Evolutionary conservation across 2,113 vertebrate genomes (phyloP).

Genomic region (Rafetus swinhoei): DNA sequence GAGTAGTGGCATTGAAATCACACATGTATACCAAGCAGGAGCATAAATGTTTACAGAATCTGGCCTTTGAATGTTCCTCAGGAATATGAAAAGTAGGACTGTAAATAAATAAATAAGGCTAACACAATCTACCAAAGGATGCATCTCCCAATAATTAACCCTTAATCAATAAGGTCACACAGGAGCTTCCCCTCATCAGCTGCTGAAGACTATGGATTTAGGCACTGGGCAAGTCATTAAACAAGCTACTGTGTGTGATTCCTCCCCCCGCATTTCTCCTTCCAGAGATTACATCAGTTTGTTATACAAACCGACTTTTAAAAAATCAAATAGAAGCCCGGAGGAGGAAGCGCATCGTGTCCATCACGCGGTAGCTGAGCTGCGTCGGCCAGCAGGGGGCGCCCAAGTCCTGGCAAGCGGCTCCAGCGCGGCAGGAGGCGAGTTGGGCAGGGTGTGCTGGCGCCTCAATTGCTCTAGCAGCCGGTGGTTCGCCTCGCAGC

Average conservation of each 20-base stretch:
- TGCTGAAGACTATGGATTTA: not conserved
- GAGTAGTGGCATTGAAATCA: too few species aligned
- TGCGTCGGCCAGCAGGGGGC: not conserved
- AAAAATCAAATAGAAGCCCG: not conserved
- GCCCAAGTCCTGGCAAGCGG: not conserved
- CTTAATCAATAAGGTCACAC: not conserved
- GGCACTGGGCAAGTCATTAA: not conserved
- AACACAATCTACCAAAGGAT: too few species aligned
- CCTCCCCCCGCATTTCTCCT: not conserved
- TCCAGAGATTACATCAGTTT: not conserved
- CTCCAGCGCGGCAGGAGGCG: not conserved
- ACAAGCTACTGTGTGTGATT: not conserved
- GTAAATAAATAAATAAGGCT: too few species aligned
- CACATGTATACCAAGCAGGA: too few species aligned
- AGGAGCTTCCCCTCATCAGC: not conserved
- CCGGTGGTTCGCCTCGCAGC: too few species aligned
- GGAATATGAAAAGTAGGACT: too few species aligned
- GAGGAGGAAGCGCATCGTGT: accelerated
- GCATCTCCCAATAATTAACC: not conserved
- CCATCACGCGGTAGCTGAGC: not conserved
- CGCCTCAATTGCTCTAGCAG: not conserved
- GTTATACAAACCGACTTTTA: too few species aligned
- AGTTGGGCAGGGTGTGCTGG: accelerated
- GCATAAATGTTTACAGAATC: too few species aligned
- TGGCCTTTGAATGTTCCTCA: too few species aligned